A percentile compares a stretch with the other conserved stretches of the same genome.
These are phyloP conservation scores for Chionoecetes opilio DNA, from an alignment of 1,140 invertebrate genomes.

Conservation along the genomic window DNA sequence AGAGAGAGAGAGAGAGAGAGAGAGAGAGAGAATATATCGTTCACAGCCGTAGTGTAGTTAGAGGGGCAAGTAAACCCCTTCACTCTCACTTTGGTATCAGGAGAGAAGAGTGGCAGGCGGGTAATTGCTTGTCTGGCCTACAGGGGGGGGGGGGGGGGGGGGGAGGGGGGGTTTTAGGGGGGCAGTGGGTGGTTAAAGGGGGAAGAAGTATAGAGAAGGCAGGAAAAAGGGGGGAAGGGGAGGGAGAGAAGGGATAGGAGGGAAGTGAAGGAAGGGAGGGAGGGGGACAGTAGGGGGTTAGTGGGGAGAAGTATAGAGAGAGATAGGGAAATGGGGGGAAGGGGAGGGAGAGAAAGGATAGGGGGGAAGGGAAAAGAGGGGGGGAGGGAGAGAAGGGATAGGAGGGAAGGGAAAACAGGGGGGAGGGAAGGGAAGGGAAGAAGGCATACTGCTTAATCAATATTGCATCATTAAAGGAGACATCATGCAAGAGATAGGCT, in stretches of 20 bases:
- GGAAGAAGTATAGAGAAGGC: not conserved
- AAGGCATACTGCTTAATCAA: not conserved
- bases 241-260: not conserved
- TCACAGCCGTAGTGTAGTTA: too few relatives aligned
- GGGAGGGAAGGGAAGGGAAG: not conserved
- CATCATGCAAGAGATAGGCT: not conserved
- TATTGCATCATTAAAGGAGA: not conserved
- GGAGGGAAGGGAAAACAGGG: not conserved
- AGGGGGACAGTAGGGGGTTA: too few relatives aligned
- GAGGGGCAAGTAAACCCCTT: not conserved
- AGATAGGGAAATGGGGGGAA: not conserved
- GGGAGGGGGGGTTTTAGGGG: not conserved
- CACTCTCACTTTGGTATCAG: not conserved
- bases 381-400: not conserved
- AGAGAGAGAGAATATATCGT: slow-evolving; percentile 35
- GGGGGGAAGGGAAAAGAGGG: not conserved
- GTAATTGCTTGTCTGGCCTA: not conserved
- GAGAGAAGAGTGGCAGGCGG: not conserved
- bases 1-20: slow-evolving; percentile 28
- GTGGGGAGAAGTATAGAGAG: not conserved
- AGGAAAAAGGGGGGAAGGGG: not conserved
- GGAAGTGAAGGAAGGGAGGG: not conserved
- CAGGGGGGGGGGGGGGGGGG: not conserved
- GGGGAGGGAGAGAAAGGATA: not conserved
- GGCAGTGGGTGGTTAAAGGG: not conserved